Conservation (phyloP, 2,888 invertebrate species). For the Dilophus febrilis region DNA sequence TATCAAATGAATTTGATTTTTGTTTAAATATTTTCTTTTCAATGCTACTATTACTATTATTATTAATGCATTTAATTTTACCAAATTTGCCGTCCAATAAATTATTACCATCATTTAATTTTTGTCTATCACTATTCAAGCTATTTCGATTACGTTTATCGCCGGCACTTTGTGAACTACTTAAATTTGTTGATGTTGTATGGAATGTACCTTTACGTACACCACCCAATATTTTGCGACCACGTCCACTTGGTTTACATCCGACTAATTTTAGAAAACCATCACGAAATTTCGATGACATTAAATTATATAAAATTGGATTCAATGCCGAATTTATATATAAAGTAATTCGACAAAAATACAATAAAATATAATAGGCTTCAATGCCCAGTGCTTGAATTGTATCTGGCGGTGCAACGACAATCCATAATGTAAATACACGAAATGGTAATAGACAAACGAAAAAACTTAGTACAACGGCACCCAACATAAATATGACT, state of each 20-base stretch:
- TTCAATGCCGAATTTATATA: constrained; percentile 84
- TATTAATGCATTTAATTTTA: no score
- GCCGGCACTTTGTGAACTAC: constrained; percentile 13
- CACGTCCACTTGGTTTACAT: constrained; percentile 11
- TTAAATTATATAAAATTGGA: constrained; percentile 79
- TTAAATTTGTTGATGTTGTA: constrained; percentile 18
- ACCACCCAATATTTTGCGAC: constrained; percentile 9
- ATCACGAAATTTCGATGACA: constrained; percentile 79
- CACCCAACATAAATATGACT: constrained; percentile 75
- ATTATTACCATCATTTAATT: no score
- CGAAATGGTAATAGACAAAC: constrained; percentile 78
- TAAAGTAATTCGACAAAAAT: constrained; percentile 73
- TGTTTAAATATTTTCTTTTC: no score
- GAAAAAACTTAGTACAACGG: constrained; percentile 81
- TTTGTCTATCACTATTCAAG: no score
- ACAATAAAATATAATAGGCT: constrained; percentile 64
- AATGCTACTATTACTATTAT: no score
- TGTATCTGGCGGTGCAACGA: constrained; percentile 55
- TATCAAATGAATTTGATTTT: no score
- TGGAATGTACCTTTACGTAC: constrained; percentile 16
- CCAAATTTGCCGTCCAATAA: no score
- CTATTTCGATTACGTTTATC: constrained; percentile 1
- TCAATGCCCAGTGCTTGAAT: constrained; percentile 55
- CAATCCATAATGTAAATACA: constrained; percentile 73
- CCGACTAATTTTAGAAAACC: constrained; percentile 56